These are phyloP conservation scores for Margaritifera margaritifera DNA, from an alignment of 2,888 invertebrate species.

Conservation along the genomic window DNA sequence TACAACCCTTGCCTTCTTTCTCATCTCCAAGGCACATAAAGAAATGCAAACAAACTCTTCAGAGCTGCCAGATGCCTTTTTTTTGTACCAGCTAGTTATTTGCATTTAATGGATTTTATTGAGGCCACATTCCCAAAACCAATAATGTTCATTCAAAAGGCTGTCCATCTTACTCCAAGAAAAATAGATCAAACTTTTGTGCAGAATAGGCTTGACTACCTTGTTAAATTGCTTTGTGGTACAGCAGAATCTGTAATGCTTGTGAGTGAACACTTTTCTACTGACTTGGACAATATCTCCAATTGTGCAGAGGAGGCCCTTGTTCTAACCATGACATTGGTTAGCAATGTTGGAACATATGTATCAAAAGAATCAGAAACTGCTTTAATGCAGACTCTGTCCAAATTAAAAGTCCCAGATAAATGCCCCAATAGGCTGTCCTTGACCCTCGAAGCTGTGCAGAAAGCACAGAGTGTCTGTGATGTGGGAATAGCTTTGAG, in stretches of 20 bases:
- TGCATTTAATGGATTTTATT: constrained; percentile 19
- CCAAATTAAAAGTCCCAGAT: constrained; percentile 15
- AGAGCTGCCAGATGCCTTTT: constrained; percentile 6
- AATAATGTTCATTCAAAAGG: neutral
- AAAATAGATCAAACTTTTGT: neutral
- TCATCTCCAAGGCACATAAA: constrained; percentile 20
- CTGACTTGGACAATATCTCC: neutral
- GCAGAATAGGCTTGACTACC: constrained; percentile 8
- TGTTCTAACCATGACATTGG: constrained; percentile 26
- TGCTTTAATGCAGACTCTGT: constrained; percentile 15
- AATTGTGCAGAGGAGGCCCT: constrained; percentile 35
- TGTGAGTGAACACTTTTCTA: neutral
- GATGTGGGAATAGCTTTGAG: constrained; percentile 18
- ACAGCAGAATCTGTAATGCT: constrained; percentile 11
- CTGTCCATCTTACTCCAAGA: no score
- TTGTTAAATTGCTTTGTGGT: constrained; percentile 12
- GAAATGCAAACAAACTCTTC: neutral
- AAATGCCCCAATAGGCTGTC: constrained; percentile 18
- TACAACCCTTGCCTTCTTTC: constrained; percentile 24
- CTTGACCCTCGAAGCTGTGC: constrained; percentile 7
- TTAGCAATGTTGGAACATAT: constrained; percentile 32
- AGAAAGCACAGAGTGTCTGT: constrained; percentile 11
- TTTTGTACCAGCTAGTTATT: constrained; percentile 25
- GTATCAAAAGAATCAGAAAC: constrained; percentile 12
- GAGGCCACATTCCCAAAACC: constrained; percentile 18